Evolutionary conservation across 2,113 vertebrate genomes (phyloP).

Genomic region (Archocentrus centrarchus): DNA sequence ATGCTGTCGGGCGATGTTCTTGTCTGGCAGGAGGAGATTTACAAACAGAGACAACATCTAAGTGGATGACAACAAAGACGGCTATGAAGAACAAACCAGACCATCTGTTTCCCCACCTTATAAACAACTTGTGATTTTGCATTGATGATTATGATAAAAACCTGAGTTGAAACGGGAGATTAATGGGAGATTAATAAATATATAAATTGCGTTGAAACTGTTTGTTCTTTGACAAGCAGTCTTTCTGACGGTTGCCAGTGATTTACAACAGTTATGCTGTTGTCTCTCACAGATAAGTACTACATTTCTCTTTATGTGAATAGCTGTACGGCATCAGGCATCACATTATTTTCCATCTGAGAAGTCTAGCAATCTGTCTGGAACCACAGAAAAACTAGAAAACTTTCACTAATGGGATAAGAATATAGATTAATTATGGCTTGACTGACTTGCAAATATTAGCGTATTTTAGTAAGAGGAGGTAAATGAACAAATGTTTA

Average conservation of each 20-base stretch:
- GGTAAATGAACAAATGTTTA: background rate
- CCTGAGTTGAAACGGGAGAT: background rate
- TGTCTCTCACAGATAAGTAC: slow-evolving; percentile 19
- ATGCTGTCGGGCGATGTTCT: slow-evolving; percentile 23
- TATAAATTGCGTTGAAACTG: background rate
- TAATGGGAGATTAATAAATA: background rate
- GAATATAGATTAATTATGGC: background rate
- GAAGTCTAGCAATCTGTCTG: background rate
- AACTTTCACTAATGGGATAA: background rate
- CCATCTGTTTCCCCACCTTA: slow-evolving; percentile 48
- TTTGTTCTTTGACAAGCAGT: slow-evolving; percentile 4
- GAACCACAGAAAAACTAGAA: background rate
- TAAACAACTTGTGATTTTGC: slow-evolving; percentile 1
- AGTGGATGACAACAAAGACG: slow-evolving; percentile 39
- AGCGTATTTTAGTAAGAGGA: background rate
- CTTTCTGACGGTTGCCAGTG: slow-evolving; percentile 19
- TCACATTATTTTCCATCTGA: background rate
- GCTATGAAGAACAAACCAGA: slow-evolving; percentile 31
- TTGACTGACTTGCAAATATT: background rate
- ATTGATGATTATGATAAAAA: slow-evolving; percentile 38
- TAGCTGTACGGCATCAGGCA: background rate
- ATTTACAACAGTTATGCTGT: background rate
- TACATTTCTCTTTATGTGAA: background rate
- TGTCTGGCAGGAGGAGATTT: slow-evolving; percentile 26
- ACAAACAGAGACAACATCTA: slow-evolving; percentile 34